Conservation (phyloP, 2,113 vertebrate species). For the Crotalus helleri region DNA sequence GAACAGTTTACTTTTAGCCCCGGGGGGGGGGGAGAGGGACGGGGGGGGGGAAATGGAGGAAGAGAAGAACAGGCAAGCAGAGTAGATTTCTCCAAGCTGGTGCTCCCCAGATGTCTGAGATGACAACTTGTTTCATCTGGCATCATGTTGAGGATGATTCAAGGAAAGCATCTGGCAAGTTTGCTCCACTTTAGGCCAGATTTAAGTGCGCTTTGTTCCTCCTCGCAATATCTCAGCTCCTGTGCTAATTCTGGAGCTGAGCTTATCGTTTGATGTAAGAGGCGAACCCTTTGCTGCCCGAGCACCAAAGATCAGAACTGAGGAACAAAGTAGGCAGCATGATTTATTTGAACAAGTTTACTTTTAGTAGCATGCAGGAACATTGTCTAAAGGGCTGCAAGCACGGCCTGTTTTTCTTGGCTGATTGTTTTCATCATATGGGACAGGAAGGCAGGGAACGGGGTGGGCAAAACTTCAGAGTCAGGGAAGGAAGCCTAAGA, state of each 20-base stretch:
- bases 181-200: not conserved
- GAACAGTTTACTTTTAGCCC: not conserved
- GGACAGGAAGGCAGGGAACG: not conserved
- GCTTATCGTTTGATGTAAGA: not conserved
- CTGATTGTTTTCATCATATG: not conserved
- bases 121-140: not conserved
- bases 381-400: not conserved
- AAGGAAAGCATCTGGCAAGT: not conserved
- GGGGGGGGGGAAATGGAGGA: too few relatives aligned
- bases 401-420: not conserved
- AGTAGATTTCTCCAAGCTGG: not conserved
- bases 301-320: not conserved
- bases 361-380: not conserved
- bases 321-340: not conserved
- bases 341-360: not conserved
- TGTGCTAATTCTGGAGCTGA: not conserved
- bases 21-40: too few relatives aligned
- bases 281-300: not conserved
- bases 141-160: not conserved
- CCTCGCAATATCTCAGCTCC: not conserved
- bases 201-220: not conserved
- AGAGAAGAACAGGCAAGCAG: not conserved
- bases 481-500: not conserved
- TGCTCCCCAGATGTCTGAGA: not conserved
- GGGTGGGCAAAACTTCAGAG: not conserved